Base-by-base conservation (phyloP, 2,113 vertebrate species). In the Dicerorhinus sumatrensis region DNA sequence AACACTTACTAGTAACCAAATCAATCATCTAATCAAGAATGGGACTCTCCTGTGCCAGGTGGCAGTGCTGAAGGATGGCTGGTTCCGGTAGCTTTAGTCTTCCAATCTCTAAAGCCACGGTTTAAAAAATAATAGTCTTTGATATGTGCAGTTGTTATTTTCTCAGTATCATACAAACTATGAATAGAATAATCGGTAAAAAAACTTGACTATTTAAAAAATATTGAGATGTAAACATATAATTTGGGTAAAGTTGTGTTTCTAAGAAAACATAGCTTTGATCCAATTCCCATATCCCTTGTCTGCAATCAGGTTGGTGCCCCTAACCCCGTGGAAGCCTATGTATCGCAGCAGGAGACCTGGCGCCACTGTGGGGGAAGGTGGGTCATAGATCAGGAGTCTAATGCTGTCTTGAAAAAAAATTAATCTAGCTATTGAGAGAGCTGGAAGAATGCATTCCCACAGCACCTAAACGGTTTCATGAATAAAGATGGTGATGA, bases 81-180 rank as follows among this genome's bases (percentile, higher is more conserved):
- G 10, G 0, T 65, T 36, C 42, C 54, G 36, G 70, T 25, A 56
- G 83, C n/a, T 73, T 85, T 72, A 54, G 16, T 87, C 46, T 60
- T 81, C 65, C 60, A 48, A 42, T 83, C 36, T 87, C 62, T 75
- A 76, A 92, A 94, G 89, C 6, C 12, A 20, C 14, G 60, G n/a
- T 63, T 63, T 88, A 76, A 58, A 96, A 83, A 81, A 70, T 18
- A 48, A 76, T 62, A 76, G 54, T 73, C 67, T 89, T 94, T 46
- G 29, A 92, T 54, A 31, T 20, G 27, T 11, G 46, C 29, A 58
- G 31, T 54, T 77, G 36, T 60, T 84, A 75, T 84, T 89, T 84
- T 51, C 16, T 65, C 46, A 88, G 48, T 58, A 70, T 72, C 79
- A 73, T 48, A 29, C 56, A 58, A 96, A 33, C 10, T 76, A 54